Evolutionary conservation across 2,888 invertebrate genomes (phyloP), one percentile per base, ranked within the genome.

Genomic region (Holacanthella duospinosa): DNA sequence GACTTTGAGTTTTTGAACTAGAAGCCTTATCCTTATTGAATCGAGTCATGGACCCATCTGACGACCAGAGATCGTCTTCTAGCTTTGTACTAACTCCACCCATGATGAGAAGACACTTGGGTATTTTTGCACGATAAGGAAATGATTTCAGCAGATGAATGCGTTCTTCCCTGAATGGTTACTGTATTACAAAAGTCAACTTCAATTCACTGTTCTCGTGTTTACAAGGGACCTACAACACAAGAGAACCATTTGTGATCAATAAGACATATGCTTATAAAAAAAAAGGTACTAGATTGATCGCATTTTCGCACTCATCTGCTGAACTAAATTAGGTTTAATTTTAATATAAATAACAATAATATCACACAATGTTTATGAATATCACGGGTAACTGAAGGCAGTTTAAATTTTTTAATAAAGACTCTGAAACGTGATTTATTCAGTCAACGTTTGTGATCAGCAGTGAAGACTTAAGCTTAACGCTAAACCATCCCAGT

Each of bases 91-190:
- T 12, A 3, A 26, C 9, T 55, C 25, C 6, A 55, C 55, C 55
- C 55, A 55, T 55, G 24, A 55, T 26, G 6, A 28, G n/a, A n/a
- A n/a, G n/a, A n/a, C n/a, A n/a, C n/a, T n/a, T n/a, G n/a, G n/a
- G n/a, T n/a, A n/a, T n/a, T n/a, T 26, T 55, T 25, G 27, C 19
- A 48, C 48, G 48, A 6, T n/a, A 24, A 12, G 6, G 27, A 28
- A n/a, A 26, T 26, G 55, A 25, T n/a, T 29, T 62, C 62, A 59
- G 62, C 59, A 62, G 59, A 62, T 62, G 62, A 62, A 62, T 62
- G 62, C 62, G 53, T 43, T 59, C 56, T 9, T 36, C 43, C n/a
- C 4, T 57, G 43, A 29, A 27, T 43, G 62, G 48, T 43, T 57
- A 55, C 25, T 4, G 27, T 26, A 16, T 53, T 9, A 53, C 9